Percentiles rank a stretch among this genome's conserved stretches.
Conservation (phyloP, 92 coral and sea anemone genomes). For the Bergia sp. region DNA sequence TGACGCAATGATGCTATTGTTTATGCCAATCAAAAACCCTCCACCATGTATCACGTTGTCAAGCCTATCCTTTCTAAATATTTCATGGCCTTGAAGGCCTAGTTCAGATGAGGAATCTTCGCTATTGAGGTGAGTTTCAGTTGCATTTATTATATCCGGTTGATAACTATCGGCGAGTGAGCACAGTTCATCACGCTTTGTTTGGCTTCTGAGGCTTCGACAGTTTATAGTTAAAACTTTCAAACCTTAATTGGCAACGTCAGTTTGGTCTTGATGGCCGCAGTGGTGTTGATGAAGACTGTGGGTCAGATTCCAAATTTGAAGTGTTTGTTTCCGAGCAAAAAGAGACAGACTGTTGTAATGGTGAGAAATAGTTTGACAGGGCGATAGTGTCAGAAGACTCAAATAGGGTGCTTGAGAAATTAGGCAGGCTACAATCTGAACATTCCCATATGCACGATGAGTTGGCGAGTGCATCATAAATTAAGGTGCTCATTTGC, state of each 20-base stretch:
- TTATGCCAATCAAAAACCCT: neutral
- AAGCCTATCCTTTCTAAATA: neutral
- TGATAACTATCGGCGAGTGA: constrained; percentile 40
- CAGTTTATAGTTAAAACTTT: constrained; percentile 53
- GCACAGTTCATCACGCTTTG: constrained; percentile 24
- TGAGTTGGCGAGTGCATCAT: too few species aligned
- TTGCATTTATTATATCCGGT: constrained; percentile 54
- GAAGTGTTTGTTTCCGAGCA: neutral
- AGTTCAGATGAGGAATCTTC: neutral
- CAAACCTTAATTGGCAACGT: neutral
- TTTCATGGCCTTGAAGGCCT: neutral
- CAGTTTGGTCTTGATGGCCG: neutral
- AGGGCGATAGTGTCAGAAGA: neutral
- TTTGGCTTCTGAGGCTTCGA: constrained; percentile 43
- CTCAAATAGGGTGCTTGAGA: neutral
- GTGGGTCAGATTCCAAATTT: neutral
- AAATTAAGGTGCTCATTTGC: too few species aligned
- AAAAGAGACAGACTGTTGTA: neutral
- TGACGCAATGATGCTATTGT: neutral
- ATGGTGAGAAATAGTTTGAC: neutral
- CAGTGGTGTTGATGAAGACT: constrained; percentile 2
- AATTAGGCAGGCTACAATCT: neutral
- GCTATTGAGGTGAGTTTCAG: constrained; percentile 48
- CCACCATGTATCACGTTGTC: neutral
- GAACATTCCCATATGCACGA: neutral